Evolutionary conservation across 2,888 invertebrate genomes (phyloP).

Genomic region (Calameuta filiformis): DNA sequence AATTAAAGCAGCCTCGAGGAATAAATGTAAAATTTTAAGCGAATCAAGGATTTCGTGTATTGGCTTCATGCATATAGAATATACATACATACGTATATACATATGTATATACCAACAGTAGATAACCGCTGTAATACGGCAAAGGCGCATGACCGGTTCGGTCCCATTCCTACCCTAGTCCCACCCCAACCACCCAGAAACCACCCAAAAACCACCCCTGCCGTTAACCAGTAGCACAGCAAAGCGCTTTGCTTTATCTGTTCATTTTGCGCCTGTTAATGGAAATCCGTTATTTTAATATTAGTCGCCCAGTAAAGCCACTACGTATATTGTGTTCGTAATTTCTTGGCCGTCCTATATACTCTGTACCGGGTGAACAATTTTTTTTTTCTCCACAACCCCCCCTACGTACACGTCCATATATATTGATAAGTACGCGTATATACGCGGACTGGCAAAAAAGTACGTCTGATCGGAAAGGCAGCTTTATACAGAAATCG

Average conservation of each 20-base stretch:
- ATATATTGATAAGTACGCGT: too few relatives aligned
- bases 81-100: too few relatives aligned
- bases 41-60: background rate
- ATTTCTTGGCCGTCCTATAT: background rate
- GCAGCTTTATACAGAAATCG: background rate
- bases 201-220: background rate
- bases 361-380: background rate
- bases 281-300: conserved; percentile 50
- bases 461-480: background rate
- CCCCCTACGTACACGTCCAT: too few relatives aligned
- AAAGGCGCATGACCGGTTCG: conserved; percentile 9
- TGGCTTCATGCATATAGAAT: background rate
- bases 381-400: background rate
- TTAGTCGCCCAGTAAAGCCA: conserved; percentile 42
- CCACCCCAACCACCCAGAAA: background rate
- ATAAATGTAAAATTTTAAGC: too few relatives aligned
- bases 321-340: conserved; percentile 7
- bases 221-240: background rate
- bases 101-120: background rate
- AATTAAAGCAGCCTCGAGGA: conserved; percentile 26
- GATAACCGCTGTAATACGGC: conserved; percentile 8
- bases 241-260: conserved; percentile 22
- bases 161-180: background rate
- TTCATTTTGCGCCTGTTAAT: conserved; percentile 37
- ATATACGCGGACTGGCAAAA: background rate